Evolutionary conservation across 2,797 vertebrate genomes (phyloP).

Genomic region (Rhinichthys osculus): DNA sequence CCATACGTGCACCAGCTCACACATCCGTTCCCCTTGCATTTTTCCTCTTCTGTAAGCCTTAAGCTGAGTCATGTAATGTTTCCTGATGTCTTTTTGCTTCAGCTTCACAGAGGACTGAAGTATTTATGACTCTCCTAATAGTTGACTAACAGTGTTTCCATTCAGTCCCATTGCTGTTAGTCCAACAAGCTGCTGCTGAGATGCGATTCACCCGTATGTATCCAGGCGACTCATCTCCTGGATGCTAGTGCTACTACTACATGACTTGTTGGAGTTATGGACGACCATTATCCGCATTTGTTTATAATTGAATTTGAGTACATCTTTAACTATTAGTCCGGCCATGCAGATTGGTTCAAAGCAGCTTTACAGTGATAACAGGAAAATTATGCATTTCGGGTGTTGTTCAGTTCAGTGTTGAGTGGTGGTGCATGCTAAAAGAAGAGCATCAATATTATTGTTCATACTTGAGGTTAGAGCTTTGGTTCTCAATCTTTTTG

Average conservation of each 20-base stretch:
- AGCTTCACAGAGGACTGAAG: slow-evolving; percentile 30
- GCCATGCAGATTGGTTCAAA: too few species aligned
- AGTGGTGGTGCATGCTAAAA: not conserved
- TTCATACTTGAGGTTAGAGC: slow-evolving; percentile 10
- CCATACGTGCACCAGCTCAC: slow-evolving; percentile 7
- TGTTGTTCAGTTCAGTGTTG: too few species aligned
- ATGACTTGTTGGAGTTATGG: not conserved
- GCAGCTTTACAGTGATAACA: too few species aligned
- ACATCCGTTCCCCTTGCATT: not conserved
- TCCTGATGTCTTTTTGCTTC: slow-evolving; percentile 1
- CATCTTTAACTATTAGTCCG: not conserved
- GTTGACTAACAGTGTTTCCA: slow-evolving; percentile 45
- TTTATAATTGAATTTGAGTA: not conserved
- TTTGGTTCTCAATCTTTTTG: not conserved
- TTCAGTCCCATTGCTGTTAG: slow-evolving; percentile 40
- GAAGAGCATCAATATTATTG: not conserved
- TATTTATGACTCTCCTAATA: slow-evolving; percentile 54
- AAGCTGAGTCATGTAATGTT: slow-evolving; percentile 26
- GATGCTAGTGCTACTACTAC: not conserved
- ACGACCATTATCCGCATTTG: not conserved
- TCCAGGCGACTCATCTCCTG: not conserved
- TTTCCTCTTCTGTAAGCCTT: not conserved
- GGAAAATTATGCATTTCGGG: too few species aligned
- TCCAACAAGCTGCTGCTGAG: slow-evolving; percentile 26
- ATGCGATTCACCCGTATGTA: not conserved